Conservation (phyloP, 2,888 invertebrate genomes). For the Lithophane socia region DNA sequence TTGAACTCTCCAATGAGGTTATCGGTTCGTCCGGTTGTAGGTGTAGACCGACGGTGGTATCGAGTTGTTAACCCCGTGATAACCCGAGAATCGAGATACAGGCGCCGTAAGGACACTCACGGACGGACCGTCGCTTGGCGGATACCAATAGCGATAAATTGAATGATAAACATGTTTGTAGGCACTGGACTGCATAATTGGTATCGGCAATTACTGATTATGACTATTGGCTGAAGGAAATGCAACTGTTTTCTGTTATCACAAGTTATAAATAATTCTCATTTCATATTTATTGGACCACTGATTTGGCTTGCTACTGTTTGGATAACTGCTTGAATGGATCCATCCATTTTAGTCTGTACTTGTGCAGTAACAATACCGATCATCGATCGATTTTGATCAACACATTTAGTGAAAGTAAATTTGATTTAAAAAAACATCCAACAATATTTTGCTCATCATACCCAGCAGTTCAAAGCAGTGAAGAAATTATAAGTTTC, state of each 20-base stretch:
- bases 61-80: slow-evolving; percentile 61
- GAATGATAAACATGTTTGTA: slow-evolving; percentile 63
- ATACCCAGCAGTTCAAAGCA: slow-evolving; percentile 8
- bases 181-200: slow-evolving; percentile 43
- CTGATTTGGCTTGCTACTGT: not conserved
- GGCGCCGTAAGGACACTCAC: slow-evolving; percentile 52
- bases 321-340: not conserved
- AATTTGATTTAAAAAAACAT: not conserved
- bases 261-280: slow-evolving; percentile 6
- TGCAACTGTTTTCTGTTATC: slow-evolving; percentile 28
- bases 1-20: slow-evolving; percentile 57
- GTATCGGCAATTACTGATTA: slow-evolving; percentile 41
- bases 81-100: slow-evolving; percentile 56
- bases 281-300: slow-evolving; percentile 9
- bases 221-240: slow-evolving; percentile 30
- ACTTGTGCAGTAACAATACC: not conserved
- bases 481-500: slow-evolving; percentile 38
- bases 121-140: slow-evolving; percentile 52
- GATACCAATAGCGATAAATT: slow-evolving; percentile 60
- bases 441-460: not conserved
- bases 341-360: not conserved
- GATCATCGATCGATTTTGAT: no score
- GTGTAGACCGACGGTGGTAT: slow-evolving; percentile 56
- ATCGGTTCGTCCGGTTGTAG: slow-evolving; percentile 61
- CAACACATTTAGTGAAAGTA: not conserved